These are phyloP conservation scores for Isichthys henryi DNA, from an alignment of 2,113 vertebrate genomes.

Conservation along the genomic window DNA sequence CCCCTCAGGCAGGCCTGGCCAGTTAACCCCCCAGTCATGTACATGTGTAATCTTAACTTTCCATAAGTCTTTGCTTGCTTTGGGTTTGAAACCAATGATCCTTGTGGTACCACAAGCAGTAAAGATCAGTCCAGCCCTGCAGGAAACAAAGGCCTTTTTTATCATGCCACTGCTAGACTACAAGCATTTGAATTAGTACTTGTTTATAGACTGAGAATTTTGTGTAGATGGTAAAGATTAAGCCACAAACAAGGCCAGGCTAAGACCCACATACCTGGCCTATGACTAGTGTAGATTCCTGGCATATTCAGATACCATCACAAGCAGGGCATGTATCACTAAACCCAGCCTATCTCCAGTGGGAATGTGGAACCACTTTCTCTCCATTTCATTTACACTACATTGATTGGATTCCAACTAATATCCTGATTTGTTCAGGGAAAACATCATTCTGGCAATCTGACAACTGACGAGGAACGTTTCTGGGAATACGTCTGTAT, in stretches of 20 bases:
- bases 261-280: background rate
- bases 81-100: background rate
- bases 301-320: background rate
- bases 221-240: background rate
- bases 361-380: constrained; percentile 1
- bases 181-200: background rate
- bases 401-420: background rate
- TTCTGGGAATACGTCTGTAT: constrained; percentile 1
- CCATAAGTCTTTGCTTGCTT: background rate
- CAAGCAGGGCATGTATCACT: background rate
- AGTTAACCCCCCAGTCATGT: background rate
- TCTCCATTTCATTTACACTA: background rate
- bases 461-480: background rate
- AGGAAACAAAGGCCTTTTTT: background rate
- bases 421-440: background rate
- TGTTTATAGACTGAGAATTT: background rate
- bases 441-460: background rate
- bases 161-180: background rate
- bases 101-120: background rate
- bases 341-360: background rate
- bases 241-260: background rate
- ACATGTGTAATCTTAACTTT: background rate
- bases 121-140: background rate
- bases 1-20: background rate
- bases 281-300: constrained; percentile 15